A percentile compares a stretch with the other conserved stretches of the same genome.
phyloP scores from a whole-genome alignment of 2,888 invertebrate genomes.

The Eudasyphora cyanicolor region DNA sequence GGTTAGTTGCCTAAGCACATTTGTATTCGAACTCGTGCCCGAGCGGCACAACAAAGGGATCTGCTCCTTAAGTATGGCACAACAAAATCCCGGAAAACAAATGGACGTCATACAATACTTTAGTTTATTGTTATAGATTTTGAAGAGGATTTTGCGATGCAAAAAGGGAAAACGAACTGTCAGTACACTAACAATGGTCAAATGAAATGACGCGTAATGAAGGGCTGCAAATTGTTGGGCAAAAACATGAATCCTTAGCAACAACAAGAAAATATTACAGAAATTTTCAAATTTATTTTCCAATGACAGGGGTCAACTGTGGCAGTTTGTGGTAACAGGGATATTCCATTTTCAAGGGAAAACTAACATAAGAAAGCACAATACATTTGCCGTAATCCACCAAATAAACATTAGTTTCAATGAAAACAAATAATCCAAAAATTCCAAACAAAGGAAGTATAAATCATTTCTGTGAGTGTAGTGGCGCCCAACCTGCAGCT shows the following conservation, averaged over 20 bases:
- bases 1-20: background rate
- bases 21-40: background rate
- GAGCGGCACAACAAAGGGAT: background rate
- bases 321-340: too few species aligned
- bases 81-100: background rate
- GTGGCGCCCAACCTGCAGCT: too few species aligned
- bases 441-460: too few species aligned
- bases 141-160: background rate
- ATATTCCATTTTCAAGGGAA: too few species aligned
- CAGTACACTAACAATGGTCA: background rate
- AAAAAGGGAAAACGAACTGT: background rate
- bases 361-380: too few species aligned
- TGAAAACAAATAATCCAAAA: too few species aligned
- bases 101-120: background rate
- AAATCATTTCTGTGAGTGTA: too few species aligned
- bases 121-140: conserved; percentile 6
- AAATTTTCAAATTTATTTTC: too few species aligned
- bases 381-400: too few species aligned
- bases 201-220: background rate
- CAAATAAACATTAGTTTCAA: too few species aligned
- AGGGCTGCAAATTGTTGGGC: background rate
- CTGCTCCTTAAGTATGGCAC: background rate
- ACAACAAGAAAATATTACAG: too few species aligned
- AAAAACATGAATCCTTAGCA: background rate
- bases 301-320: too few species aligned